Evolutionary conservation across 2,888 invertebrate genomes (phyloP), one percentile per base, ranked within the genome.

Genomic region (Leptodirus hochenwartii): DNA sequence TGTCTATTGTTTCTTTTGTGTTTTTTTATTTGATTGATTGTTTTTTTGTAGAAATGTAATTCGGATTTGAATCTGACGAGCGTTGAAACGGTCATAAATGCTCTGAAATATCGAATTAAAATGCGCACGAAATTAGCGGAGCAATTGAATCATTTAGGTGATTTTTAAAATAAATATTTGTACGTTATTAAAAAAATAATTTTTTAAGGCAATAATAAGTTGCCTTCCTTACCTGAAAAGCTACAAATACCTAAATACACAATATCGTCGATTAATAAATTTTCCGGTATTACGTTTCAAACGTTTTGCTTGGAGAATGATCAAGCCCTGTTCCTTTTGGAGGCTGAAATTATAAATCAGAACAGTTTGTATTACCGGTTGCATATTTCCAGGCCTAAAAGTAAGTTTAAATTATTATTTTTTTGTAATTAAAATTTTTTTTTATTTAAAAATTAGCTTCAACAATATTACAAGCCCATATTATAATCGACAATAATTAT

Each of bases 401-500:
- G 71, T 72, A 51, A 47, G 51, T 42, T 6, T 15, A 4, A 27
- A 25, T 29, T 20, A 26, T 22, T 15, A 29, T 31, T 26, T 2
- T 25, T 27, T 17, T 23, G 22, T 14, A 30, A 25, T 34, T 14
- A 22, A 24, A 27, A 25, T 25, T 25, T 10, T 9, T 10, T 10
- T 10, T 25, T 25, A 23, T 17, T 22, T 12, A 22, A 26, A 12
- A 13, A 25, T 20, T 33, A 15, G 33, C 54, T 58, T 12, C 46
- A 62, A 88, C 80, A 6, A 76, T 74, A 50, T 55, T 91, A 41
- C 66, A 74, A 14, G 78, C 81, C 9, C 65, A 74, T 23, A 69
- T 90, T 36, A 73, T 74, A 12, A 65, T 91, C 14, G 75, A 77
- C 38, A 76, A 80, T 42, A 76, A 84, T 49, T 91, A 87, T 51